Evolutionary conservation across 1,140 invertebrate species (phyloP), one percentile per base, ranked within the genome.

Genomic region (Hyposmocoma kahamanoa): DNA sequence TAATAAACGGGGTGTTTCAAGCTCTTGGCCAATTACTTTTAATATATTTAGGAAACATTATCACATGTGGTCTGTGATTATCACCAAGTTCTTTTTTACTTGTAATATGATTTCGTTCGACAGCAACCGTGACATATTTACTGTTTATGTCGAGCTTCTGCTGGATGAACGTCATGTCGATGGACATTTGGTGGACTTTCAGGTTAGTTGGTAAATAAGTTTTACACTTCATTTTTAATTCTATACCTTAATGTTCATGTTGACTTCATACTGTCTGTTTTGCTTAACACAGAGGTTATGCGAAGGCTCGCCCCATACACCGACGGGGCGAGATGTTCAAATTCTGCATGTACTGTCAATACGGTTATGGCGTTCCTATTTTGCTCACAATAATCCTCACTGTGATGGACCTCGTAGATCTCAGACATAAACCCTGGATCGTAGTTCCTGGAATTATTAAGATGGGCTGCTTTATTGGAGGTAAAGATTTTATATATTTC

Each of bases 161-260:
- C 47, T 96, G 94, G 94, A 91, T 95, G 84, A 92, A 90, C 62
- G 87, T 92, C 5, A 92, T 94, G 86, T 91, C 92, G 38, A 89
- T 90, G 51, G 91, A 94, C 59, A 91, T 91, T 15, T 93, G 90
- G 86, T 80, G 85, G 62, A 74, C 75, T 2, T 84, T 86, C 47
- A 73, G 81, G 82, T 86, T 58, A 65, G 59, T 11, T 34, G 5
- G 36, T 18, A 17, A 36, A 36, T n/a, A n/a, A n/a, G n/a, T n/a
- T n/a, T n/a, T n/a, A n/a, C n/a, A n/a, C n/a, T n/a, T n/a, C n/a
- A n/a, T n/a, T n/a, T n/a, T n/a, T n/a, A n/a, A n/a, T n/a, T n/a
- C n/a, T n/a, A n/a, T n/a, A n/a, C n/a, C n/a, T n/a, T n/a, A n/a
- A n/a, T n/a, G n/a, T n/a, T n/a, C n/a, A n/a, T n/a, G n/a, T n/a